Percentiles rank a stretch among this genome's conserved stretches.
Evolutionary conservation across 2,888 invertebrate genomes (phyloP).

Genomic region (Psococerastis gibbosa): DNA sequence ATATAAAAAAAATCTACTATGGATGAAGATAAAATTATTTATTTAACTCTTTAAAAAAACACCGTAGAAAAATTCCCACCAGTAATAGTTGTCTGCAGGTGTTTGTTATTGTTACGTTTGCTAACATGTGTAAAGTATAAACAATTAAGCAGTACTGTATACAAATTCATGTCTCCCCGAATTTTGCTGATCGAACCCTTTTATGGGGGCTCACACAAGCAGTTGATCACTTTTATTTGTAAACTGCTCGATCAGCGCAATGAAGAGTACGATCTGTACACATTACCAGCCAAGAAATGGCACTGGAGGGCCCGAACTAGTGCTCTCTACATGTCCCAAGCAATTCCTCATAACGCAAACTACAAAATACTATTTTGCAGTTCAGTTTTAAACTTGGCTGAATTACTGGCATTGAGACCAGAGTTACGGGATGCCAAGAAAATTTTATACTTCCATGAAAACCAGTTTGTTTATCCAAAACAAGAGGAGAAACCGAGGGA

Average conservation of each 20-base stretch:
- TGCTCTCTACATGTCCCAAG: constrained; percentile 39
- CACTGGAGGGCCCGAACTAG: constrained; percentile 54
- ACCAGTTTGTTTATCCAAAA: constrained; percentile 52
- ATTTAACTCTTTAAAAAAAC: too few relatives aligned
- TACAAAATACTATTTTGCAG: constrained; percentile 42
- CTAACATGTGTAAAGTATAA: too few relatives aligned
- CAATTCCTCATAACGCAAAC: constrained; percentile 33
- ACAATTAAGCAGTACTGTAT: too few relatives aligned
- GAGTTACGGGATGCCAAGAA: constrained; percentile 39
- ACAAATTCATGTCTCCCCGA: too few relatives aligned
- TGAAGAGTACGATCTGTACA: constrained; percentile 24
- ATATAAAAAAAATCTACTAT: too few relatives aligned
- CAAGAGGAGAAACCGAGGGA: constrained; percentile 43
- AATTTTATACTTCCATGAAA: constrained; percentile 59
- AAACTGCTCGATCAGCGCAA: background rate
- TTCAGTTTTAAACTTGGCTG: constrained; percentile 48
- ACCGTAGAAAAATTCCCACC: too few relatives aligned
- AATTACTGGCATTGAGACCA: constrained; percentile 44
- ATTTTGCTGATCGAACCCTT: constrained; percentile 30
- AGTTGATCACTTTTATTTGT: constrained; percentile 26
- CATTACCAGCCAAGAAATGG: constrained; percentile 53
- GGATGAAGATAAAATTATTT: too few relatives aligned
- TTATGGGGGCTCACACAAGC: constrained; percentile 33
- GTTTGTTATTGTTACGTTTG: too few relatives aligned
- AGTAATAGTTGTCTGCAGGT: too few relatives aligned